Conservation (phyloP, 2,888 invertebrate genomes). For the Molanna angustata region DNA sequence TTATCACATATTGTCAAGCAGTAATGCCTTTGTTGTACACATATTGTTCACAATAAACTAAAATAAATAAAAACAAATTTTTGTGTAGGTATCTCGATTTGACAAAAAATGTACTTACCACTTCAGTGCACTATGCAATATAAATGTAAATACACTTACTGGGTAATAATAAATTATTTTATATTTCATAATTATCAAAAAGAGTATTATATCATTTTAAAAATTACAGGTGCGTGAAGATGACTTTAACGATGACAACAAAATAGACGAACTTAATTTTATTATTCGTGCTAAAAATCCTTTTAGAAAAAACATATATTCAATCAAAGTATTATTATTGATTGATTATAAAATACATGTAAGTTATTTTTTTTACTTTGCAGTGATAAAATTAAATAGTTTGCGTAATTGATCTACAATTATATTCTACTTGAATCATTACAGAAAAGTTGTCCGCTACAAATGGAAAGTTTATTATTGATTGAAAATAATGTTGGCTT, state of each 20-base stretch:
- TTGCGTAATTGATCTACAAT: constrained; percentile 2
- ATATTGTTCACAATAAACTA: too few species aligned
- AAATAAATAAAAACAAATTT: too few species aligned
- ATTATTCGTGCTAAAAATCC: constrained; percentile 55
- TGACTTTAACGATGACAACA: constrained; percentile 63
- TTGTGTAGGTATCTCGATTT: too few species aligned
- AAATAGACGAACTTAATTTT: constrained; percentile 60
- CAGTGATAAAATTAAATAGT: neutral
- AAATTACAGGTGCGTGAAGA: constrained; percentile 66
- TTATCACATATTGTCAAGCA: too few species aligned
- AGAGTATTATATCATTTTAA: constrained; percentile 33
- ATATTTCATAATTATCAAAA: neutral
- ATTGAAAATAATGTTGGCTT: constrained; percentile 46
- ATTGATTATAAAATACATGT: constrained; percentile 64
- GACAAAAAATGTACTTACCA: too few species aligned
- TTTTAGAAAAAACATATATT: constrained; percentile 51
- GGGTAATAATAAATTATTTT: constrained; percentile 4
- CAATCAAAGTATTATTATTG: constrained; percentile 56
- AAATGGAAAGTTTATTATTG: constrained; percentile 55
- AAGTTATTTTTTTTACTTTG: constrained; percentile 35
- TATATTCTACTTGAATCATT: constrained; percentile 32
- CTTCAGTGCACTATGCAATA: too few species aligned
- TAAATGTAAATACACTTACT: constrained; percentile 8
- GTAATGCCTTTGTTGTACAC: too few species aligned
- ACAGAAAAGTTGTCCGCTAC: constrained; percentile 54